Conservation (phyloP, 2,888 invertebrate species). For the Microdon myrmicae region DNA sequence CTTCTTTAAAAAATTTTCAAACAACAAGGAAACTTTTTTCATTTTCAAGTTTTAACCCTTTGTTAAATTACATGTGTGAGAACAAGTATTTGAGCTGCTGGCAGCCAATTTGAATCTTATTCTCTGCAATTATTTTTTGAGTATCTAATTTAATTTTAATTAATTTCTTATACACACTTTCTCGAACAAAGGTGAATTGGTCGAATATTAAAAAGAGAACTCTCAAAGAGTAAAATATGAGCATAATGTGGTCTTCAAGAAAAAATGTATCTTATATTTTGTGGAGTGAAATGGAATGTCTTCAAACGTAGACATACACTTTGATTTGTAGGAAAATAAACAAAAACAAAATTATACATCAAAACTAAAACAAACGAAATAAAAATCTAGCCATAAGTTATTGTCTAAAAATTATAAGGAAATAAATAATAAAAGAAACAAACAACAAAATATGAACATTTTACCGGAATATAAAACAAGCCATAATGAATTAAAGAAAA, state of each 20-base stretch:
- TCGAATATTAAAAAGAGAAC: too few species aligned
- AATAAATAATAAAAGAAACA: slow-evolving; percentile 19
- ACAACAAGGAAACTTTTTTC: slow-evolving; percentile 1
- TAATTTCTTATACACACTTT: too few species aligned
- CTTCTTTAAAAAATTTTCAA: slow-evolving; percentile 5
- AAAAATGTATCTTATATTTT: slow-evolving; percentile 1
- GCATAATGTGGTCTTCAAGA: not conserved
- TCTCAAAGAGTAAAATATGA: too few species aligned
- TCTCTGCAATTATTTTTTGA: not conserved
- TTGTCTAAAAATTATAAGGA: slow-evolving; percentile 43
- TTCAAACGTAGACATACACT: slow-evolving; percentile 22
- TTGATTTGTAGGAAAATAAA: slow-evolving; percentile 53
- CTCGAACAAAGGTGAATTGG: too few species aligned
- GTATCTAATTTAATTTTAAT: not conserved
- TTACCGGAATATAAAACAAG: slow-evolving; percentile 36
- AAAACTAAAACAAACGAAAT: slow-evolving; percentile 27
- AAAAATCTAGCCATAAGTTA: slow-evolving; percentile 28
- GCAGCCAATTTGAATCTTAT: slow-evolving; percentile 41
- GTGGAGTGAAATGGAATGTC: slow-evolving; percentile 19
- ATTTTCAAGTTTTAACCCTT: not conserved
- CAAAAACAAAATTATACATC: slow-evolving; percentile 34
- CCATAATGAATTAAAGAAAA: slow-evolving; percentile 30
- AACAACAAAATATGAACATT: slow-evolving; percentile 33
- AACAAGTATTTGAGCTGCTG: slow-evolving; percentile 44
- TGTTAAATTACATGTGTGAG: too few species aligned